A percentile compares a stretch with the other conserved stretches of the same genome.
These are phyloP conservation scores for Orestias chungarensis DNA, from an alignment of 2,797 vertebrate species.

Conservation along the genomic window DNA sequence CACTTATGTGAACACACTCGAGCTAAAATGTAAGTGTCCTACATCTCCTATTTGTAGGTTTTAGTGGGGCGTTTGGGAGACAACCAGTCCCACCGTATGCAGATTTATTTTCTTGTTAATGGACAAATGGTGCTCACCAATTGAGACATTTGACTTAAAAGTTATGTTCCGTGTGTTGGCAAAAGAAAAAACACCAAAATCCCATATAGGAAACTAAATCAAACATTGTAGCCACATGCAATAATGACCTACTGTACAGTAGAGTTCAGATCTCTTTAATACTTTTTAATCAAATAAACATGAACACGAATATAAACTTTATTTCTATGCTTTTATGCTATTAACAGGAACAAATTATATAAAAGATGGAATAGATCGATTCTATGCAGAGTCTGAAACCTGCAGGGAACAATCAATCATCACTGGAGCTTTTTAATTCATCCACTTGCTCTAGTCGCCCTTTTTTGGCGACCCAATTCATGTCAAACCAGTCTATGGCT, in stretches of 20 bases:
- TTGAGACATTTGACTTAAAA: background rate
- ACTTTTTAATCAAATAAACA: background rate
- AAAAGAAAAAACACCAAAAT: background rate
- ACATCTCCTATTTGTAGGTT: background rate
- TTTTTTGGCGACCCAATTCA: slow-evolving; percentile 10
- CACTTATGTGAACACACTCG: background rate
- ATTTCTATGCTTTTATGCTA: background rate
- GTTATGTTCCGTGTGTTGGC: background rate
- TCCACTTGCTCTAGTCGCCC: slow-evolving; percentile 2
- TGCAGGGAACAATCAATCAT: slow-evolving; percentile 3
- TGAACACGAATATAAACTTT: background rate
- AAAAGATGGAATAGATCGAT: background rate
- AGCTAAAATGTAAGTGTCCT: background rate
- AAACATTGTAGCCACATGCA: background rate
- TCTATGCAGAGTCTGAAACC: background rate
- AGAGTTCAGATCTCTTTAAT: background rate
- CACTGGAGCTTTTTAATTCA: slow-evolving; percentile 13
- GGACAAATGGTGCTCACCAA: background rate
- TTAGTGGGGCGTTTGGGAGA: background rate
- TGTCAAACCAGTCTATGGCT: background rate
- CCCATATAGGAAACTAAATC: background rate
- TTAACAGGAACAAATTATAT: background rate
- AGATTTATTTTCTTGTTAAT: background rate
- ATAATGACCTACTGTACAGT: background rate
- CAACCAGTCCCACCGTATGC: background rate